Percentiles rank a stretch among this genome's conserved stretches.
phyloP scores from a whole-genome alignment of 2,113 vertebrate genomes.

The Lophochroa leadbeateri region DNA sequence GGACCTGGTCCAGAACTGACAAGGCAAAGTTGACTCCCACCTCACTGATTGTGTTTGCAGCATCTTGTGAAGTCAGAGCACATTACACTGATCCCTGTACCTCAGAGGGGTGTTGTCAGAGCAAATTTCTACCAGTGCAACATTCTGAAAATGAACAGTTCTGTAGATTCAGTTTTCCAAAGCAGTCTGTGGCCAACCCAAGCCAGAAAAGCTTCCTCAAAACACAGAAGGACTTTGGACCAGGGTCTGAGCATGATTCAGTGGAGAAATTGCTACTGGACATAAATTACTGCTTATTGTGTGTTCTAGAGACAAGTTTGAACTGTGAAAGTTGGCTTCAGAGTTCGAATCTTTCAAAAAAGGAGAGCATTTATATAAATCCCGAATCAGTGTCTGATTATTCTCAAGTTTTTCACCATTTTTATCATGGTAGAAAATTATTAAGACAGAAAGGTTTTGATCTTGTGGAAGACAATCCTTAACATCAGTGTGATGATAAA shows the following conservation, averaged over 20 bases:
- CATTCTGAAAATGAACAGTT: conserved; percentile 29
- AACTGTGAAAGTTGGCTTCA: background rate
- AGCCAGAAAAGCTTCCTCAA: background rate
- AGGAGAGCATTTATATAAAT: background rate
- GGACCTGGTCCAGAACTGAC: background rate
- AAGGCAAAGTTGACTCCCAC: background rate
- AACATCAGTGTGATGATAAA: background rate
- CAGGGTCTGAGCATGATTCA: background rate
- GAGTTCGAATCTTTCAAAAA: background rate
- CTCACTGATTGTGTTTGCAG: background rate
- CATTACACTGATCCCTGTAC: background rate
- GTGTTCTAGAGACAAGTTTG: background rate
- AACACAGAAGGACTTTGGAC: background rate
- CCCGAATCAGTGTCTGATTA: background rate
- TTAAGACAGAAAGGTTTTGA: background rate
- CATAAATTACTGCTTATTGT: background rate
- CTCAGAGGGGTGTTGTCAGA: conserved; percentile 50
- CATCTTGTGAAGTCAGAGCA: conserved; percentile 4
- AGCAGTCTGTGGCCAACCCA: background rate
- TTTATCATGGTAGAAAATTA: background rate
- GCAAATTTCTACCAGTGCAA: background rate
- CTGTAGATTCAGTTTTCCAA: conserved; percentile 15
- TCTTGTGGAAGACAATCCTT: background rate
- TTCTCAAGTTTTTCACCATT: background rate
- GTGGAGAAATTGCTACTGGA: conserved; percentile 10